phyloP scores from a whole-genome alignment of 2,888 invertebrate genomes.

The Acleris cristana region DNA sequence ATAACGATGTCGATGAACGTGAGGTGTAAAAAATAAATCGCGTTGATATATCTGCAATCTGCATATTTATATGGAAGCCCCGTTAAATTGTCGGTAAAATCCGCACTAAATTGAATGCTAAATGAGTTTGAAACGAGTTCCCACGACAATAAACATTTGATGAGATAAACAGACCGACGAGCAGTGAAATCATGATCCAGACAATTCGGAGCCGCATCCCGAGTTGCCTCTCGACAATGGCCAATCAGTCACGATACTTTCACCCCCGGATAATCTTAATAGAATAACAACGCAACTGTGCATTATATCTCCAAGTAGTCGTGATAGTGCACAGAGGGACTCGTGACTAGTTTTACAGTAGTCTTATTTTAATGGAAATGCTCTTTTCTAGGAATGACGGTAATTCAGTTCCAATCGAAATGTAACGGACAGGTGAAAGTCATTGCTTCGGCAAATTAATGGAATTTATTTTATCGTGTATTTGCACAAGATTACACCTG shows the following conservation, averaged over 20 bases:
- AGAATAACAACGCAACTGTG: conserved; percentile 70
- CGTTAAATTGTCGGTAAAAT: conserved; percentile 50
- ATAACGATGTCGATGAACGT: conserved; percentile 16
- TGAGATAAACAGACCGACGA: conserved; percentile 64
- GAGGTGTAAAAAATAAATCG: conserved; percentile 6
- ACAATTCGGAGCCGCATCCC: conserved; percentile 60
- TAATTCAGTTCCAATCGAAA: conserved; percentile 68
- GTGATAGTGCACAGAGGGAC: conserved; percentile 76
- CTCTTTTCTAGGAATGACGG: conserved; percentile 66
- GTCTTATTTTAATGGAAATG: conserved; percentile 73
- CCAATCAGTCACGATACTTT: conserved; percentile 76
- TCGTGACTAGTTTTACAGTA: conserved; percentile 78
- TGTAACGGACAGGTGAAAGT: conserved; percentile 74
- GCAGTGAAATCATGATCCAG: conserved; percentile 73
- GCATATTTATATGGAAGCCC: conserved; percentile 9
- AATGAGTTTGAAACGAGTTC: conserved; percentile 64
- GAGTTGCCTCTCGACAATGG: conserved; percentile 62
- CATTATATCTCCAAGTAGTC: conserved; percentile 70
- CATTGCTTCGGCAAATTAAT: conserved; percentile 45
- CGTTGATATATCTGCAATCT: conserved; percentile 7
- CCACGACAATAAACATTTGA: conserved; percentile 74
- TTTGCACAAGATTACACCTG: conserved; percentile 46
- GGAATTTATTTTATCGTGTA: conserved; percentile 50
- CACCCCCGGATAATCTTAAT: conserved; percentile 74
- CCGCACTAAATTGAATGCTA: conserved; percentile 67